Conservation (phyloP, 2,888 invertebrate genomes). For the Metallyticus violacea region DNA sequence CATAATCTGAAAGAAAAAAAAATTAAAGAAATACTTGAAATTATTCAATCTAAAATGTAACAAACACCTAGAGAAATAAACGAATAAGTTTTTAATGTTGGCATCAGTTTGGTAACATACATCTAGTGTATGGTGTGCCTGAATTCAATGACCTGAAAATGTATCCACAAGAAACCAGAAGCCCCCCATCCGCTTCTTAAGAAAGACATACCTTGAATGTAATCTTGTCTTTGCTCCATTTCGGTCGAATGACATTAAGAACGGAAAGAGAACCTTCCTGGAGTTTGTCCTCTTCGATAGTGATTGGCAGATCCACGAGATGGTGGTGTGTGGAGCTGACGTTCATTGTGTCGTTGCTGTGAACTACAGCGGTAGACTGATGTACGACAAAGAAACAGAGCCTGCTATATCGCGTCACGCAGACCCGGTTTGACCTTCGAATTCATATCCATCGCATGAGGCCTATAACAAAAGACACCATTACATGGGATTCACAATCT, state of each 20-base stretch:
- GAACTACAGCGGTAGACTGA: background rate
- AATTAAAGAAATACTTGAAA: too few relatives aligned
- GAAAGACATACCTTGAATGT: constrained; percentile 64
- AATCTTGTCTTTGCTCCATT: constrained; percentile 64
- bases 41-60: too few relatives aligned
- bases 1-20: too few relatives aligned
- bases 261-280: constrained; percentile 65
- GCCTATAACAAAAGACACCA: background rate
- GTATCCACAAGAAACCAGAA: too few relatives aligned
- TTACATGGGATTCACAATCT: too few relatives aligned
- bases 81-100: too few relatives aligned
- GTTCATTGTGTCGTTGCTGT: background rate
- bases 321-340: background rate
- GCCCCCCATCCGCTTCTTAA: background rate
- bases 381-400: background rate
- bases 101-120: too few relatives aligned
- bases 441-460: background rate
- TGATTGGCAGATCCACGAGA: constrained; percentile 53
- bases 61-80: too few relatives aligned
- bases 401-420: background rate
- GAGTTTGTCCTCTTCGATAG: constrained; percentile 65
- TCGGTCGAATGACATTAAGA: constrained; percentile 64
- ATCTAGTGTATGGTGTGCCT: too few relatives aligned
- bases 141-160: too few relatives aligned
- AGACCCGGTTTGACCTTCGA: background rate